Evolutionary conservation across 1,140 invertebrate species (phyloP), one percentile per base, ranked within the genome.

Genomic region (Zaprionus inermis): DNA sequence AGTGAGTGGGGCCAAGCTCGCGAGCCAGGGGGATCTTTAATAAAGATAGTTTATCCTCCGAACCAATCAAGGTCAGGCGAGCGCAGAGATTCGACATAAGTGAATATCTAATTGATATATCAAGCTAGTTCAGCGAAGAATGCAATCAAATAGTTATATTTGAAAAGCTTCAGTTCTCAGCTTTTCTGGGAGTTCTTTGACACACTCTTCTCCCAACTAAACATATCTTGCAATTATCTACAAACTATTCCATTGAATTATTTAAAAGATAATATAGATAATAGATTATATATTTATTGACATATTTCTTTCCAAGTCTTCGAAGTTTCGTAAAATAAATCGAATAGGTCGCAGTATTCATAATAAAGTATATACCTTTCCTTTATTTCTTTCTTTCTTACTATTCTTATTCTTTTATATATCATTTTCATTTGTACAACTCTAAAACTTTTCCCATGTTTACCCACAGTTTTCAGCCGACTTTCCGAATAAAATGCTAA

Each of bases 31-130:
- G 46, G 57, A 60, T 32, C 22, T 52, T 52, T 34, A 51, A 55
- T 32, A 20, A 20, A 58, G 49, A 63, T 63, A 24, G 60, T 54
- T 52, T 63, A 63, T 63, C 60, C 49, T 10, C 0, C 20, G 24
- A 12, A 54, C 32, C 24, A 22, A 63, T 52, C 60, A 63, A 63
- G 60, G 60, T 63, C 49, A 54, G 49, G 30, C 12, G 9, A 24
- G 28, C 12, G 30, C 59, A 52, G 4, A 54, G n/a, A 51, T 36
- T 16, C 46, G n/a, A 30, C 18, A 22, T 1, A 51, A 7, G 32
- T 22, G 4, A 32, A 51, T 10, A 61, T 51, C 32, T 38, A 49
- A 36, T 32, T 16, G 12, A 38, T 16, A 44, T 44, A 44, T 44
- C 38, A 16, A 16, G n/a, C 1, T 7, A 9, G 38, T 44, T 16